Conservation (phyloP, 1,140 invertebrate genomes). For the Phthorimaea operculella region DNA sequence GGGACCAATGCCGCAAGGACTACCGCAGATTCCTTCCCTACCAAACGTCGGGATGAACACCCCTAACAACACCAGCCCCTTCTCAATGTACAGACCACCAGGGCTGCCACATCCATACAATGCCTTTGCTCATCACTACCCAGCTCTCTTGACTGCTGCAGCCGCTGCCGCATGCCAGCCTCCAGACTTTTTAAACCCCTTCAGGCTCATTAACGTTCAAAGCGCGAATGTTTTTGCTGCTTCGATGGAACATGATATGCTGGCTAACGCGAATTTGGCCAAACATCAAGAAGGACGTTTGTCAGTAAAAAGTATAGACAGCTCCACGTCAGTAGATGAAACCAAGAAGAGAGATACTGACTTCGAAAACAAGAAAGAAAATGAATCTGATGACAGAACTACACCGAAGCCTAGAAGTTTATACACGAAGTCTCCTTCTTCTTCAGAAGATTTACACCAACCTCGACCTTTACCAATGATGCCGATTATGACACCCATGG, state of each 20-base stretch:
- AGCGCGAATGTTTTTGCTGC: conserved; percentile 36
- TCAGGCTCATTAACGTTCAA: conserved; percentile 65
- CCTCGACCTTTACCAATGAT: conserved; percentile 74
- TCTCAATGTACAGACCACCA: conserved; percentile 73
- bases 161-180: conserved; percentile 48
- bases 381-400: conserved; percentile 36
- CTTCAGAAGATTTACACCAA: conserved; percentile 72
- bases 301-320: conserved; percentile 59
- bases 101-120: conserved; percentile 72
- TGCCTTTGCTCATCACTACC: conserved; percentile 71
- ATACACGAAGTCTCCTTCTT: conserved; percentile 70
- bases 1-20: conserved; percentile 59
- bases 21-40: conserved; percentile 61
- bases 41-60: conserved; percentile 66
- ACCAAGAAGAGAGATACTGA: conserved; percentile 49
- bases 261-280: conserved; percentile 44
- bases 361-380: conserved; percentile 36
- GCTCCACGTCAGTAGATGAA: conserved; percentile 48
- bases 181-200: conserved; percentile 66
- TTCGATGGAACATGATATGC: conserved; percentile 56
- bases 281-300: conserved; percentile 55
- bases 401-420: conserved; percentile 56
- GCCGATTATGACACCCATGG: conserved; percentile 57
- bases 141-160: conserved; percentile 69
- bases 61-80: conserved; percentile 70